Conservation (phyloP, 2,113 vertebrate genomes). For the Cavia aperea region DNA sequence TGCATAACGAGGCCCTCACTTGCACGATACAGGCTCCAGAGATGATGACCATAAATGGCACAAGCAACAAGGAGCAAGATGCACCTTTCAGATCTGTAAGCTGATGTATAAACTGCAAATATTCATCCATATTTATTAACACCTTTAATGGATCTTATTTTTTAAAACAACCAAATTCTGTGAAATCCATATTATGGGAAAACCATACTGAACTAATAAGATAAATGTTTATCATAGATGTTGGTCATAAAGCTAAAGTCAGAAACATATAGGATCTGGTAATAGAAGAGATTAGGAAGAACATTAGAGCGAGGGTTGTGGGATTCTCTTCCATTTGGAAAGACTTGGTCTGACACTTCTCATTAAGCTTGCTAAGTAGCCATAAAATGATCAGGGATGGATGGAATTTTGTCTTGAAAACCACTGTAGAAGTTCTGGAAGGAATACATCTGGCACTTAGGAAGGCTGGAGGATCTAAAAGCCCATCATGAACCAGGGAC, state of each 20-base stretch:
- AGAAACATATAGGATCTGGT: neutral
- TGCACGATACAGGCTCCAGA: fast-evolving
- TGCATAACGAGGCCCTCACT: neutral
- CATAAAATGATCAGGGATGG: neutral
- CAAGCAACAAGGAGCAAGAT: neutral
- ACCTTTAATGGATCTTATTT: neutral
- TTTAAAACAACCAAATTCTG: neutral
- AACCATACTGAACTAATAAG: neutral
- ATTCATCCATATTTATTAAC: neutral
- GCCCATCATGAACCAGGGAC: neutral
- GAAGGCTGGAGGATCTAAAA: neutral
- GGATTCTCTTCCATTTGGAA: neutral
- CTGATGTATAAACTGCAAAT: neutral
- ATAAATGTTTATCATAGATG: neutral
- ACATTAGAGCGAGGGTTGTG: neutral
- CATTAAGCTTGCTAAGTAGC: neutral
- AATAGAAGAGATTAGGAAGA: neutral
- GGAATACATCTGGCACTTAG: neutral
- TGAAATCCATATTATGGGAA: neutral
- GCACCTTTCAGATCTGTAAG: neutral
- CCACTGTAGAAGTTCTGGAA: neutral
- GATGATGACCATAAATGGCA: neutral
- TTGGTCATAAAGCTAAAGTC: neutral
- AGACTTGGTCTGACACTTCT: neutral
- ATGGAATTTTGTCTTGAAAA: conserved; percentile 20